Base-by-base conservation (phyloP, 30 jellyfish, hydroid and myxozoan species). In the Pseudorhiza aurosa region DNA sequence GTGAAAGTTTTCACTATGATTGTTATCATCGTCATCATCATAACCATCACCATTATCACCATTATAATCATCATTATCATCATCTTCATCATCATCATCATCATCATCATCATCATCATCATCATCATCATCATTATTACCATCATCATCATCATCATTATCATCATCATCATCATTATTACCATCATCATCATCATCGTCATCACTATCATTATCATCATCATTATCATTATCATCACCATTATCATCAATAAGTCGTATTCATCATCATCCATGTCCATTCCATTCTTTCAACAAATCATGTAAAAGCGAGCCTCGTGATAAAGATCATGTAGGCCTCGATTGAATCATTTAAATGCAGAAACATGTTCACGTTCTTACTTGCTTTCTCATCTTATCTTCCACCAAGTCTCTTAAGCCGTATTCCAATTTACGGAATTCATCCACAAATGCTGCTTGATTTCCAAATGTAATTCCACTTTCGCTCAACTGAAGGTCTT, bases 401-500 rank as follows among this genome's bases (percentile, higher is more conserved):
- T 77, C 89, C 14, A 77, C 82, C 7, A 77, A 74, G 4, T 77
- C 77, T 30, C 89, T 72, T 63, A 77, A 14, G 1, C 63, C 44
- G 67, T 59, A 77, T 25, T 77, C 89, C 39, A 77, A 19, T 2
- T 31, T 59, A 6, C 89, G 73, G 31, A 58, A 77, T 17, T 77
- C 89, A 7, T 44, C 19, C 31, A 77, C 89, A 64, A 77, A 49
- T 14, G 73, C 68, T 2, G 89, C 63, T 49, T 59, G 82, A 26
- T 77, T 82, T 1, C 79, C 79, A n/a, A 10, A 33, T 45, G 60
- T 47, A 22, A 77, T 58, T 36, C 65, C 36, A 29, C 82, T 77
- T 45, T 77, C 89, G 11, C 72, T 26, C 8, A 77, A 14, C 30
- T 77, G 89, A 26, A 77, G 18, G 49, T 77, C 89, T 65, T 77